These are phyloP conservation scores for Clarias batrachus DNA, from an alignment of 2,113 vertebrate genomes.

Conservation along the genomic window DNA sequence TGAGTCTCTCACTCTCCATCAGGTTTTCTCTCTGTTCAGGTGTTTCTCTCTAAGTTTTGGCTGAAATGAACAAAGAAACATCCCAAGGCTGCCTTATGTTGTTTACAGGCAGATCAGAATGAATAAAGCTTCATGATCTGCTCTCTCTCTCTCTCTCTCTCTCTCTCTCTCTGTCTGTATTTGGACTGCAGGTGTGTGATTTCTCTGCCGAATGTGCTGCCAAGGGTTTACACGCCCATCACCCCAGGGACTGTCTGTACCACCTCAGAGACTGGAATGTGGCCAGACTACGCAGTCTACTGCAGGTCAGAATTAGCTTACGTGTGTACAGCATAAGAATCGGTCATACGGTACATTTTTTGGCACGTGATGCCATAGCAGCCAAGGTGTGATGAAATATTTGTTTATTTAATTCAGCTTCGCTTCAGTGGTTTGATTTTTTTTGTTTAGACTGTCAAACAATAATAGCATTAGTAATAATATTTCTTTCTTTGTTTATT, in stretches of 20 bases:
- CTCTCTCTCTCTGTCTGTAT: not conserved
- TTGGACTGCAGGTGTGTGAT: constrained; percentile 62
- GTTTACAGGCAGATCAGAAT: not conserved
- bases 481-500: too few relatives aligned
- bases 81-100: not conserved
- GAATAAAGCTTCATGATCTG: not conserved
- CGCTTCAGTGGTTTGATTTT: not conserved
- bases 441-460: not conserved
- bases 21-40: not conserved
- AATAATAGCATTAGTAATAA: not conserved
- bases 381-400: not conserved
- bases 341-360: not conserved
- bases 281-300: constrained; percentile 63
- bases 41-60: not conserved
- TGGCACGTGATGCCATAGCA: not conserved
- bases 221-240: constrained; percentile 76
- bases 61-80: not conserved
- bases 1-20: constrained; percentile 53
- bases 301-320: constrained; percentile 61
- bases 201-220: constrained; percentile 66
- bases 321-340: not conserved
- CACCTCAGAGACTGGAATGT: constrained; percentile 77
- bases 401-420: not conserved
- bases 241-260: constrained; percentile 76
- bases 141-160: constrained; percentile 6